Evolutionary conservation across 2,888 invertebrate genomes (phyloP), one percentile per base, ranked within the genome.

Genomic region (Eulithis prunata): DNA sequence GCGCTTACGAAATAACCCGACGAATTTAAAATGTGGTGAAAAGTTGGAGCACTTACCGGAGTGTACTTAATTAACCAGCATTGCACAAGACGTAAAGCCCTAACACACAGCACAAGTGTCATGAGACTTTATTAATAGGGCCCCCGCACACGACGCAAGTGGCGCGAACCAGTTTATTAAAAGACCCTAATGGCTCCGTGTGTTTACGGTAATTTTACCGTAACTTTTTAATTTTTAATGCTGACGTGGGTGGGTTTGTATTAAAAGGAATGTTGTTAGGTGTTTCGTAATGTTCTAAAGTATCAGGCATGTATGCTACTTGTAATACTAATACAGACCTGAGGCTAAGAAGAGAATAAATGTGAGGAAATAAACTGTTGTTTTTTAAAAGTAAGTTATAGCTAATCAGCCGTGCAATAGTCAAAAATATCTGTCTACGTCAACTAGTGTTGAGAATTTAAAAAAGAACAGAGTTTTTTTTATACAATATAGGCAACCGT

Each of bases 161-260:
- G 56, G 53, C 51, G 52, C 62, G 43, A 56, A 57, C 60, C 47
- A 66, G 61, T 62, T 71, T 75, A 74, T 71, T 74, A 72, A 75
- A 69, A 71, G 65, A 55, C 66, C 59, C 52, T 70, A 70, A 71
- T 72, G 71, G 68, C 51, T 45, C 43, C 45, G 54, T 51, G 49
- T 51, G 49, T 21, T 59, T 64, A 64, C 64, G 53, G 68, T 72
- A 72, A 69, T 64, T 68, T 57, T 67, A 60, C 60, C 62, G 56
- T 58, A 68, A 69, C 71, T 73, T 69, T 69, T 70, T 62, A 71
- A 71, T 68, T 45, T 61, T 69, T 73, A 45, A 69, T 64, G 60
- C 43, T 52, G 60, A 66, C 56, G 38, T 38, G 41, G 54, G 47
- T 51, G 53, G 28, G 41, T 14, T 14, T 3, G 14, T 61, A 58